Percentiles rank a stretch among this genome's conserved stretches.
Evolutionary conservation across 2,113 vertebrate genomes (phyloP).

Genomic region (Periophthalmodon schlosseri): DNA sequence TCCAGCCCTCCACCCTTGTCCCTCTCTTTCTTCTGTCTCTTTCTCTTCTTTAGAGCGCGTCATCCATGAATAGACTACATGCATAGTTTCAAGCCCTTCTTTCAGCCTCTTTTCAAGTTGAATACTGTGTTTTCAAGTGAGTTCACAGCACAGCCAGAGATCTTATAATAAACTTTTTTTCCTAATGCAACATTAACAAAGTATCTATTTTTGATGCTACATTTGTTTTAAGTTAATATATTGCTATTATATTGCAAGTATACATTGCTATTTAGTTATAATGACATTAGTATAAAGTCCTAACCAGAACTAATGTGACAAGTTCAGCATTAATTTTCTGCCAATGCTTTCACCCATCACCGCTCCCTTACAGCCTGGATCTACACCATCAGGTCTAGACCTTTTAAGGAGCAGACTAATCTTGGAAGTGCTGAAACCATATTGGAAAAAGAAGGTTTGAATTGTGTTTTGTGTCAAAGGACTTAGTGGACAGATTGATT

Average conservation of each 20-base stretch:
- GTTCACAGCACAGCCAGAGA: conserved; percentile 38
- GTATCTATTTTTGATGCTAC: background rate
- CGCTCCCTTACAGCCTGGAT: background rate
- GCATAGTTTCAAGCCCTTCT: conserved; percentile 75
- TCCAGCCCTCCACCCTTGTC: conserved; percentile 46
- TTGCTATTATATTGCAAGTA: too few species aligned
- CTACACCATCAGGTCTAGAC: conserved; percentile 22
- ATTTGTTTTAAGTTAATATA: too few species aligned
- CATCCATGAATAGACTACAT: conserved; percentile 71
- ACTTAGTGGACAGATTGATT: conserved; percentile 94
- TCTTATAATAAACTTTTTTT: conserved; percentile 11
- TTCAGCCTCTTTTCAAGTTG: conserved; percentile 74
- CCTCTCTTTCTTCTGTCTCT: conserved; percentile 56
- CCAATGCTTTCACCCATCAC: background rate
- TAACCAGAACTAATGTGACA: background rate
- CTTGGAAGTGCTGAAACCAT: conserved; percentile 84
- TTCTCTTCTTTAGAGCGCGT: conserved; percentile 68
- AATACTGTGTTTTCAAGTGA: conserved; percentile 71
- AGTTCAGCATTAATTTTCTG: background rate
- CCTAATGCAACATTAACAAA: background rate
- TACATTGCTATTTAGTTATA: too few species aligned
- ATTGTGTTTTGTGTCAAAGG: conserved; percentile 87
- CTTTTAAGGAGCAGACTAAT: conserved; percentile 81
- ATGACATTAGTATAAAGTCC: background rate
- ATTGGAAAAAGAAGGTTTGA: conserved; percentile 75